A percentile compares a stretch with the other conserved stretches of the same genome.
Evolutionary conservation across 2,888 invertebrate species (phyloP).

Genomic region (Unio delphinus): DNA sequence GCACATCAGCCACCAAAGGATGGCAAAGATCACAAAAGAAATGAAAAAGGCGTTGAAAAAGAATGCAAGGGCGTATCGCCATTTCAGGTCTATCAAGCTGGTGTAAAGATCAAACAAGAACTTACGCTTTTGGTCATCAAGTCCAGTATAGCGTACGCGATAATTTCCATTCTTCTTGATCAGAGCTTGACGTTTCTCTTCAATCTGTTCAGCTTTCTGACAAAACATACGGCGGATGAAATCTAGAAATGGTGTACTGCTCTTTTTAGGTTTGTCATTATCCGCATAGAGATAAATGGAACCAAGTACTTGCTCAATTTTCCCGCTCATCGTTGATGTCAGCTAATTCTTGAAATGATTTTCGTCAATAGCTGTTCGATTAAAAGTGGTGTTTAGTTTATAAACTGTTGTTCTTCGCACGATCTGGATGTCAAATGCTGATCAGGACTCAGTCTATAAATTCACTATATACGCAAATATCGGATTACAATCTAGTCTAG

Average conservation of each 20-base stretch:
- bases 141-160: conserved; percentile 91
- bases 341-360: too few relatives aligned
- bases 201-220: conserved; percentile 31
- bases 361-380: too few relatives aligned
- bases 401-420: too few relatives aligned
- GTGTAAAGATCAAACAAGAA: conserved; percentile 85
- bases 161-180: conserved; percentile 97
- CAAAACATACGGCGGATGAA: conserved; percentile 8
- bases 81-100: conserved; percentile 93
- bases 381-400: too few relatives aligned
- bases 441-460: too few relatives aligned
- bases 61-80: conserved; percentile 86
- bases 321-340: not conserved
- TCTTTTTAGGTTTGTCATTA: conserved; percentile 15
- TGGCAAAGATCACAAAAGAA: conserved; percentile 89
- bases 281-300: conserved; percentile 37
- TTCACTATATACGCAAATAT: too few relatives aligned
- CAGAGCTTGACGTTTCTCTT: conserved; percentile 76
- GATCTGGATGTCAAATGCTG: too few relatives aligned
- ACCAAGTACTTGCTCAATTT: conserved; percentile 30
- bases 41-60: conserved; percentile 89
- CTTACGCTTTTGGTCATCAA: conserved; percentile 83
- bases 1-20: conserved; percentile 70
- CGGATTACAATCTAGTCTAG: too few relatives aligned
- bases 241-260: conserved; percentile 31